A percentile compares a stretch with the other conserved stretches of the same genome.
Conservation (phyloP, 2,888 invertebrate genomes). For the Campoplex nolae region DNA sequence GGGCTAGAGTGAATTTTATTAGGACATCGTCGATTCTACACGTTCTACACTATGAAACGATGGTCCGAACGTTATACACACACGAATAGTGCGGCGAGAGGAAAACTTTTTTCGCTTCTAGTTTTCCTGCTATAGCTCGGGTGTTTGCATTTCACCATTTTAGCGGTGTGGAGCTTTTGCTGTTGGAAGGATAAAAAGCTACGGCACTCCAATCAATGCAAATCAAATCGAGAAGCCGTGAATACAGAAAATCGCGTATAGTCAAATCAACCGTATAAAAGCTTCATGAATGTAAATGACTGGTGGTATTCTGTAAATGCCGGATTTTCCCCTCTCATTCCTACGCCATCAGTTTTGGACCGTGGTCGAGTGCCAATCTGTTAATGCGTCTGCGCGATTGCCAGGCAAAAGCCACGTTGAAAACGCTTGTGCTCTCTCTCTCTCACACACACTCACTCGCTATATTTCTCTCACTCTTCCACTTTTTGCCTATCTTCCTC, state of each 20-base stretch:
- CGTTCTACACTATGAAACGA: slow-evolving; percentile 48
- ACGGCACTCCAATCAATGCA: slow-evolving; percentile 84
- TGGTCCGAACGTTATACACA: slow-evolving; percentile 27
- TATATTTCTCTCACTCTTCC: background rate
- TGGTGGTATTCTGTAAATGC: slow-evolving; percentile 82
- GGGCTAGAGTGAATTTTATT: slow-evolving; percentile 56
- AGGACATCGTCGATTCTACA: slow-evolving; percentile 47
- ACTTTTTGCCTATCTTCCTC: background rate
- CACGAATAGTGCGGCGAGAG: slow-evolving; percentile 16
- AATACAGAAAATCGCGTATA: slow-evolving; percentile 78
- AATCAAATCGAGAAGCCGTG: slow-evolving; percentile 82
- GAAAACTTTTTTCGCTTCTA: slow-evolving; percentile 34
- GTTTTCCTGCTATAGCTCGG: slow-evolving; percentile 21
- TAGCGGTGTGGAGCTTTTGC: background rate
- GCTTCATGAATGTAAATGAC: slow-evolving; percentile 84
- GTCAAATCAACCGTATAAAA: slow-evolving; percentile 84
- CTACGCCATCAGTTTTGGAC: slow-evolving; percentile 65
- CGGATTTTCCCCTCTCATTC: slow-evolving; percentile 69
- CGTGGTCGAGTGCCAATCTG: slow-evolving; percentile 82
- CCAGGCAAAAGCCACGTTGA: slow-evolving; percentile 48
- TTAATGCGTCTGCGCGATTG: slow-evolving; percentile 79
- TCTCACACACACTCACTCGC: slow-evolving; percentile 11
- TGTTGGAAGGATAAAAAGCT: slow-evolving; percentile 55
- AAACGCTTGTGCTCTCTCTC: slow-evolving; percentile 60
- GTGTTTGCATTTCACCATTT: slow-evolving; percentile 35